phyloP scores from a whole-genome alignment of 2,888 invertebrate genomes.

The Plagodis dolabraria region DNA sequence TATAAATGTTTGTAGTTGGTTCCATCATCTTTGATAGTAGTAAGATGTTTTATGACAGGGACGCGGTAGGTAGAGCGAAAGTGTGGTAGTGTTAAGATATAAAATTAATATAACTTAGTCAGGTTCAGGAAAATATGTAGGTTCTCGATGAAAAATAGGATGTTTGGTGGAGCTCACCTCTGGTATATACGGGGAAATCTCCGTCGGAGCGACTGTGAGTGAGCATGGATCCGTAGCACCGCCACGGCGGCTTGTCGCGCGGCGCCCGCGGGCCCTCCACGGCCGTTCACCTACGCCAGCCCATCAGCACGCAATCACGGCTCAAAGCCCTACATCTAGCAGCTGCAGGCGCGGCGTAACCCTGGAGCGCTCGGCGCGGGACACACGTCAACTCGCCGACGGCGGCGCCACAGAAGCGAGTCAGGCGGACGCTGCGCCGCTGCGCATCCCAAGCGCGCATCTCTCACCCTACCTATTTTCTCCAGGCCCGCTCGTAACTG shows the following conservation, averaged over 20 bases:
- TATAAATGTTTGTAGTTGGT: no score
- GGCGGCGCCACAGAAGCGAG: constrained; percentile 72
- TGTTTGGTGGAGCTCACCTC: constrained; percentile 84
- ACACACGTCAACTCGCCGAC: constrained; percentile 66
- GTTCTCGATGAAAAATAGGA: constrained; percentile 2
- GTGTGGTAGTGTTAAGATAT: no score
- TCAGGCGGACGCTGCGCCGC: constrained; percentile 75
- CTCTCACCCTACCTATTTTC: constrained; percentile 65
- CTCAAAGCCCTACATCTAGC: constrained; percentile 59
- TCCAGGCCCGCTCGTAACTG: constrained; percentile 27
- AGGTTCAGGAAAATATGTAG: no score
- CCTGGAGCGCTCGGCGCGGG: constrained; percentile 45
- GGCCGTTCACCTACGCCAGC: constrained; percentile 73
- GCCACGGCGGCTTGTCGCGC: constrained; percentile 83
- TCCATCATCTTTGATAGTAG: no score
- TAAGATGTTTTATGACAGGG: no score
- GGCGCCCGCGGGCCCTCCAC: constrained; percentile 83
- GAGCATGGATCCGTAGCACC: constrained; percentile 90
- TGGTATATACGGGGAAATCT: constrained; percentile 92
- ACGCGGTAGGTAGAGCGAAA: no score
- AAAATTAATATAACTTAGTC: no score
- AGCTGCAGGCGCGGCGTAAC: constrained; percentile 52
- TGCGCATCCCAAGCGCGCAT: constrained; percentile 78
- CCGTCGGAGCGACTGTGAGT: constrained; percentile 94
- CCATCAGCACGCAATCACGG: constrained; percentile 71